phyloP scores from a whole-genome alignment of 2,888 invertebrate species.

The Nephrotoma guestfalica region DNA sequence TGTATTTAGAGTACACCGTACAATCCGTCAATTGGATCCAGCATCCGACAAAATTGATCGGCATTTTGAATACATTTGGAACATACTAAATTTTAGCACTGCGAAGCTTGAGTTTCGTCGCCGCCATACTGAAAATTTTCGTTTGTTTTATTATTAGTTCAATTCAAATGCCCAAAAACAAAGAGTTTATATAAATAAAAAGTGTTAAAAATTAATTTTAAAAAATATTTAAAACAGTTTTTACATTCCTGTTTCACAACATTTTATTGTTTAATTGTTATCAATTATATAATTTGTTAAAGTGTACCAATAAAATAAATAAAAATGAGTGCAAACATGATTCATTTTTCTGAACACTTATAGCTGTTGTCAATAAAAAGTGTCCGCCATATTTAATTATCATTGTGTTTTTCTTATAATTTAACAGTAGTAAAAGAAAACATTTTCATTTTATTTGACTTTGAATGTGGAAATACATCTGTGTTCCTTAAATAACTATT shows the following conservation, averaged over 20 bases:
- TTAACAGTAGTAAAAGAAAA: neutral
- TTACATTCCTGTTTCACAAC: neutral
- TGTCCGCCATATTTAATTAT: neutral
- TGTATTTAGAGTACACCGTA: too few relatives aligned
- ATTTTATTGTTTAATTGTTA: neutral
- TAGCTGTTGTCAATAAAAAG: conserved; percentile 15
- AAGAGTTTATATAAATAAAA: neutral
- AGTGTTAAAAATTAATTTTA: neutral
- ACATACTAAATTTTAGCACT: neutral
- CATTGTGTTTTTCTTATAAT: neutral
- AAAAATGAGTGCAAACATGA: conserved; percentile 22
- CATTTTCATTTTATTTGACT: neutral
- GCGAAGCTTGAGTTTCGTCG: neutral
- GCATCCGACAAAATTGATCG: neutral
- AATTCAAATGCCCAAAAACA: neutral
- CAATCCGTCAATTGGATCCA: too few relatives aligned
- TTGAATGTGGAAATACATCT: neutral
- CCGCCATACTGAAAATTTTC: neutral
- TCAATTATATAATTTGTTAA: neutral
- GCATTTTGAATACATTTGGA: neutral
- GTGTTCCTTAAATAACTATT: neutral
- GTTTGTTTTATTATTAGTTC: neutral
- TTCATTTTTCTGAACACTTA: conserved; percentile 25
- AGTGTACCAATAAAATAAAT: neutral
- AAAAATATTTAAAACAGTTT: neutral